Base-by-base conservation (phyloP, 2,888 invertebrate genomes). In the Temnothorax rugatulus region DNA sequence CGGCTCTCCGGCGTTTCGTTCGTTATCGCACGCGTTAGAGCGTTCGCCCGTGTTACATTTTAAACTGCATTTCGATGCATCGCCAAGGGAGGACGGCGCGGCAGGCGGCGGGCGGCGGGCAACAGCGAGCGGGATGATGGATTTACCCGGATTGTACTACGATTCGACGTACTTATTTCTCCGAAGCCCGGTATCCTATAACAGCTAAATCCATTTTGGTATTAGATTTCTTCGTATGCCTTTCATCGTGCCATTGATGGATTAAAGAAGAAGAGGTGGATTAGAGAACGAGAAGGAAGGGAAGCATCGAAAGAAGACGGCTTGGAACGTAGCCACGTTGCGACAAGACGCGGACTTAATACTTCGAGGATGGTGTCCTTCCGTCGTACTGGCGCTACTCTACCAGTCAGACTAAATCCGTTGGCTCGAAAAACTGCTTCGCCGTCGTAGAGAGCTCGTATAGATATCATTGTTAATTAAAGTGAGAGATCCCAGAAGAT, bases 161-260 rank as follows among this genome's bases (percentile, higher is more conserved):
- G 82, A 84, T 85, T 84, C 84, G 84, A 66, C 88, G 79, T 83
- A 86, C 90, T 88, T 90, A 88, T 86, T 87, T 86, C 88, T 88
- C 77, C 84, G 66, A 77, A 84, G 86, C 84, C 75, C 82, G 59
- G 86, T 91, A 90, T 91, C 90, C 89, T 88, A 85, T 89, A 91
- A 90, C 91, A 79, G 87, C 91, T 90, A 91, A 92, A 92, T 91
- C 92, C 92, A 92, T 92, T 92, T 92, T 91, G 88, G 92, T 91
- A 92, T 92, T 92, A 92, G 92, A 92, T 92, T 91, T 91, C 92
- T 89, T 88, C 88, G 91, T 86, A 89, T 89, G 88, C 89, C 90
- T 90, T 91, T 90, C 91, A 90, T 87, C 88, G 86, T 86, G 86
- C 86, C 90, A 89, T 91, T 91, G 91, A 91, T 89, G 88, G 91